A percentile compares a stretch with the other conserved stretches of the same genome.
phyloP scores from a whole-genome alignment of 1,140 invertebrate genomes.

The Bradysia coprophila region DNA sequence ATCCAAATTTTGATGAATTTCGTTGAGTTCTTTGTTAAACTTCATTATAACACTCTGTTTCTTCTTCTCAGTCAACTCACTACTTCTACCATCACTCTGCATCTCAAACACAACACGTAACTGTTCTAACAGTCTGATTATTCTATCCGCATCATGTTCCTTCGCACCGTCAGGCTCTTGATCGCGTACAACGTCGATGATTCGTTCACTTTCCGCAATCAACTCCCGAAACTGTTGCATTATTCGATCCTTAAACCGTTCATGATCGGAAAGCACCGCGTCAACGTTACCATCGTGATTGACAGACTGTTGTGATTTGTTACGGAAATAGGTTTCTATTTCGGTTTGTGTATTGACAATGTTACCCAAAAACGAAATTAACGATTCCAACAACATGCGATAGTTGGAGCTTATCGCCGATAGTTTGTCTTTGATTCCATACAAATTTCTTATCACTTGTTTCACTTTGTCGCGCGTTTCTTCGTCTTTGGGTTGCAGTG shows the following conservation, averaged over 20 bases:
- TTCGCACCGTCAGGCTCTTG: conserved; percentile 49
- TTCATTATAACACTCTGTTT: conserved; percentile 51
- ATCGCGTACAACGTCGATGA: conserved; percentile 20
- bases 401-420: conserved; percentile 51
- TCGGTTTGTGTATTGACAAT: conserved; percentile 14
- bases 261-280: conserved; percentile 17
- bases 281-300: conserved; percentile 9
- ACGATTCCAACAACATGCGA: conserved; percentile 48
- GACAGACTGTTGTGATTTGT: conserved; percentile 3
- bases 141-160: conserved; percentile 46
- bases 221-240: conserved; percentile 24
- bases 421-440: conserved; percentile 28
- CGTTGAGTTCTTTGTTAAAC: conserved; percentile 30
- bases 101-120: conserved; percentile 23
- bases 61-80: conserved; percentile 33
- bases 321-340: conserved; percentile 16
- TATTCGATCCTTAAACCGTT: conserved; percentile 20
- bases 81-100: conserved; percentile 35
- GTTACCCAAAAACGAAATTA: conserved; percentile 24
- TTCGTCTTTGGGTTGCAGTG: conserved; percentile 31
- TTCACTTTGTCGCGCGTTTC: conserved; percentile 40
- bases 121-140: conserved; percentile 37
- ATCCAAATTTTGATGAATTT: conserved; percentile 52
- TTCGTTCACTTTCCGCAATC: conserved; percentile 21
- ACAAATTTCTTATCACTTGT: conserved; percentile 27